Evolutionary conservation across 2,888 invertebrate genomes (phyloP).

Genomic region (Limnephilus lunatus): DNA sequence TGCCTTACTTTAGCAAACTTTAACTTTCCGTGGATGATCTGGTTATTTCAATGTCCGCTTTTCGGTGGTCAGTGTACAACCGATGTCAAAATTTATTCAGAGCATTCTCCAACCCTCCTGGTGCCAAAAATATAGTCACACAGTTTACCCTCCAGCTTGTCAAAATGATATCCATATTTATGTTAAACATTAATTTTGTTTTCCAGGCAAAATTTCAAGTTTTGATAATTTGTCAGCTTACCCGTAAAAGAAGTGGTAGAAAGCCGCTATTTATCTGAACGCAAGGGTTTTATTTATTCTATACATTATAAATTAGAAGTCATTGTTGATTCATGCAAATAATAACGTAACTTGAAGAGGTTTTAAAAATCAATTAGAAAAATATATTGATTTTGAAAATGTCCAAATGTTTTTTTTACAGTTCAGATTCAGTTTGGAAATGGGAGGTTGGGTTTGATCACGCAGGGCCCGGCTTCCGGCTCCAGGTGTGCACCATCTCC

Average conservation of each 20-base stretch:
- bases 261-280: not conserved
- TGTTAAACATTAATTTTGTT: not conserved
- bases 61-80: no score
- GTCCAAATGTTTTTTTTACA: not conserved
- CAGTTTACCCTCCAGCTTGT: no score
- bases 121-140: no score
- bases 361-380: not conserved
- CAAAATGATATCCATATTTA: no score
- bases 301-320: not conserved
- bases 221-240: not conserved
- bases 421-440: not conserved
- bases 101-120: no score
- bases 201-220: not conserved
- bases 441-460: not conserved
- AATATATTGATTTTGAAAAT: not conserved
- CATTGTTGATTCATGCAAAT: not conserved
- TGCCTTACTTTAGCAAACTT: no score
- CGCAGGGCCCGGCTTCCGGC: not conserved
- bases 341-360: not conserved
- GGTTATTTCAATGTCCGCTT: no score
- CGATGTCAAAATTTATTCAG: no score
- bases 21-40: no score
- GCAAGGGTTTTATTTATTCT: not conserved
- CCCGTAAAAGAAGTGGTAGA: not conserved
- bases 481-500: not conserved